Evolutionary conservation across 2,888 invertebrate species (phyloP).

Genomic region (Bembecia ichneumoniformis): DNA sequence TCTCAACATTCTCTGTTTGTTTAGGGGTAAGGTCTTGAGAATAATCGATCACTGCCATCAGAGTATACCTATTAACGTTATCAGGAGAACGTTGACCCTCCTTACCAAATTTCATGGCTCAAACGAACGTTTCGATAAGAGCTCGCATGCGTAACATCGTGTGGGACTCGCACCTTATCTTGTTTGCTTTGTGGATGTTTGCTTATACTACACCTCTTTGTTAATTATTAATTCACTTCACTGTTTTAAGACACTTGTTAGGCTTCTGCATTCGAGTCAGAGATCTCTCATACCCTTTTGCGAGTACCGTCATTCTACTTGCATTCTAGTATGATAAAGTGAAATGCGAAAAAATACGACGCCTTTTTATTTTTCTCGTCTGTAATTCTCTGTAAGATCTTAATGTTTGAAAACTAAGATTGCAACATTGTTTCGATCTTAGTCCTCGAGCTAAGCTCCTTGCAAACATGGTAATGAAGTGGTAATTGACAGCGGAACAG

Average conservation of each 20-base stretch:
- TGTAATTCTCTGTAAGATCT: not conserved
- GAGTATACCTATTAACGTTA: slow-evolving; percentile 43
- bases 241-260: too few relatives aligned
- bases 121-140: slow-evolving; percentile 50
- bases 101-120: slow-evolving; percentile 40
- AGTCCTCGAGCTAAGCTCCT: slow-evolving; percentile 7
- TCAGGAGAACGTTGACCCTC: slow-evolving; percentile 60
- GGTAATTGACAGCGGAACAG: slow-evolving; percentile 27
- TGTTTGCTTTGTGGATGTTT: slow-evolving; percentile 38
- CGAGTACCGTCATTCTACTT: too few relatives aligned
- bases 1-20: slow-evolving; percentile 46
- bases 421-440: not conserved
- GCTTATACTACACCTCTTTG: not conserved
- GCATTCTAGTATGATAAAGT: too few relatives aligned
- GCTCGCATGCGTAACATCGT: slow-evolving; percentile 29
- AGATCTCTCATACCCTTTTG: too few relatives aligned
- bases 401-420: slow-evolving; percentile 1
- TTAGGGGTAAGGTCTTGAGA: slow-evolving; percentile 49
- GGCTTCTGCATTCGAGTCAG: too few relatives aligned
- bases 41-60: slow-evolving; percentile 65
- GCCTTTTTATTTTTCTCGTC: not conserved
- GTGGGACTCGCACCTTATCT: slow-evolving; percentile 35
- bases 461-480: slow-evolving; percentile 27
- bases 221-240: not conserved
- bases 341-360: too few relatives aligned